Evolutionary conservation across 2,113 vertebrate species (phyloP), one percentile per base, ranked within the genome.

Genomic region (Rhinichthys klamathensis): DNA sequence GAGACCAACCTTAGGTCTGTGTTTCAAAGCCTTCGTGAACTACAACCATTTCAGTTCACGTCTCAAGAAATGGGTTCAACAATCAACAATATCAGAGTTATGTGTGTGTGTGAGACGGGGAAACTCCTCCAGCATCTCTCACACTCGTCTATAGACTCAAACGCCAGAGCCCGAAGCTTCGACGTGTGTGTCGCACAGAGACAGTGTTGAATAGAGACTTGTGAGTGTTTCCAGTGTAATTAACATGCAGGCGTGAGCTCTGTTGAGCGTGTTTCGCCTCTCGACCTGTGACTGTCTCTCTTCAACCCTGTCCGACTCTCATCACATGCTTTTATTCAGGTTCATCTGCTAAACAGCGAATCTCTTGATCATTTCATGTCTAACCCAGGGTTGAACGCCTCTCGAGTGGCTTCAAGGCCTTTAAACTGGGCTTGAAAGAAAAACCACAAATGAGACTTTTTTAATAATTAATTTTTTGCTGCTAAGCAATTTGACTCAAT

Each of bases 171-270:
- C 5, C 0, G 0, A 21, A 2, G 6, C 18, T 21, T 56, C 2
- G 54, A 2, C 2, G 4, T 1, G 5, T 1, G 5, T n/a, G 30
- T 38, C 0, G n/a, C 13, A 11, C 38, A n/a, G n/a, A n/a, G n/a
- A n/a, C n/a, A 72, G 21, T 12, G 6, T n/a, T 1, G 11, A 25
- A 30, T 65, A 61, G 70, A 51, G 4, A 15, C 35, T 83, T 72
- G 58, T 61, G 12, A 69, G 65, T 1, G 3, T 27, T 76, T 35
- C 49, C 49, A 23, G 25, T 63, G 56, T 44, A 63, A 44, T 25
- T 10, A 61, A 11, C 35, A 61, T 35, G 27, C 25, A 61, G 77
- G 16, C 11, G 12, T 78, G 51, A 35, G 16, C 18, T 23, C 4
- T 30, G 27, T 18, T 54, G 51, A 54, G 51, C 16, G 49, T 16